Conservation (phyloP, 1,140 invertebrate species). For the Plectus sambesii region DNA sequence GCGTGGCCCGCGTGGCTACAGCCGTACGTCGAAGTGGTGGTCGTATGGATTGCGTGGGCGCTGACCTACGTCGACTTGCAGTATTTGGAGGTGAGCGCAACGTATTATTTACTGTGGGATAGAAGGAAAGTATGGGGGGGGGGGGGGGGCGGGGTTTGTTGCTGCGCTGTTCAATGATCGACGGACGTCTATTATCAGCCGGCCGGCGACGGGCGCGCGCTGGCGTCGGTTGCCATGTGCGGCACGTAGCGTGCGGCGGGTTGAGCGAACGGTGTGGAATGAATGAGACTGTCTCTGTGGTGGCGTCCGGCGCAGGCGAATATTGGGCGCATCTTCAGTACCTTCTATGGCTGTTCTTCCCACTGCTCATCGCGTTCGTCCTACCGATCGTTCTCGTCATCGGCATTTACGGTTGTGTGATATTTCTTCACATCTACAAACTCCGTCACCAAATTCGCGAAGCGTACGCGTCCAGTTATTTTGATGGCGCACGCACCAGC, state of each 20-base stretch:
- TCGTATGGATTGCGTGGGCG: constrained; percentile 35
- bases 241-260: too few relatives aligned
- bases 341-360: constrained; percentile 41
- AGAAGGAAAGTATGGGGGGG: too few relatives aligned
- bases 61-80: constrained; percentile 42
- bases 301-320: too few relatives aligned
- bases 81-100: constrained; percentile 37
- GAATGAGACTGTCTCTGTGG: too few relatives aligned
- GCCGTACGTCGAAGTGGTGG: constrained; percentile 31
- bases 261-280: too few relatives aligned
- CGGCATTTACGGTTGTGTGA: constrained; percentile 45
- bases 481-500: constrained; percentile 41
- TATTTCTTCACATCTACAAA: constrained; percentile 43
- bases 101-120: too few relatives aligned
- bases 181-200: too few relatives aligned
- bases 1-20: constrained; percentile 31
- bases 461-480: constrained; percentile 41
- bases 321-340: too few relatives aligned
- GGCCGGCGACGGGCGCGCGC: too few relatives aligned
- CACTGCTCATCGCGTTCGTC: constrained; percentile 40
- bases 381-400: constrained; percentile 38
- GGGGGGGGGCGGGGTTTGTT: too few relatives aligned
- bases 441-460: constrained; percentile 39
- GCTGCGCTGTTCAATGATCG: too few relatives aligned
- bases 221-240: too few relatives aligned